Percentiles rank a stretch among this genome's conserved stretches.
phyloP scores from a whole-genome alignment of 2,113 vertebrate species.

The Myotis brandtii region DNA sequence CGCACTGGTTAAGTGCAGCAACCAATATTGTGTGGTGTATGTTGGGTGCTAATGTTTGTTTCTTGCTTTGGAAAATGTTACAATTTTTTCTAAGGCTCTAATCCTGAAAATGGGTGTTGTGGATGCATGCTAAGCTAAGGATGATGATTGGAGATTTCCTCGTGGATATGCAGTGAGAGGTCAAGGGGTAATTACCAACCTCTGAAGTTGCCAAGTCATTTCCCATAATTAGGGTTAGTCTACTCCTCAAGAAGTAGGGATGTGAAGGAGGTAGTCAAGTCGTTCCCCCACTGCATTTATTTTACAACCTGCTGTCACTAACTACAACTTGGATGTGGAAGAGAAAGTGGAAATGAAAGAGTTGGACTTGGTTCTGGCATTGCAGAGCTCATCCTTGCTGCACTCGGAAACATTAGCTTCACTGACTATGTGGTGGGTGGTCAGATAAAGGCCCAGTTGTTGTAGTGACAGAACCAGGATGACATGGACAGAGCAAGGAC shows the following conservation, averaged over 20 bases:
- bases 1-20: neutral
- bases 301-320: conserved; percentile 60
- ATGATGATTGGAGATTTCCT: conserved; percentile 7
- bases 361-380: conserved; percentile 14
- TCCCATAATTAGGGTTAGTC: neutral
- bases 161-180: neutral
- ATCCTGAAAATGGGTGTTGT: neutral
- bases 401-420: neutral
- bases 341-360: neutral
- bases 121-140: neutral
- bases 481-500: neutral
- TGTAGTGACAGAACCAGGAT: neutral
- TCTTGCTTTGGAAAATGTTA: neutral
- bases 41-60: neutral
- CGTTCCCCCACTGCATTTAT: conserved; percentile 46
- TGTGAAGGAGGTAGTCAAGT: neutral
- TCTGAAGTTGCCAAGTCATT: conserved; percentile 21
- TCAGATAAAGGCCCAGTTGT: neutral
- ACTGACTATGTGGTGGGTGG: neutral
- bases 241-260: neutral
- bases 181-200: conserved; percentile 1
- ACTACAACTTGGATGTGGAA: conserved; percentile 16
- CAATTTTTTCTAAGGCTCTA: neutral
- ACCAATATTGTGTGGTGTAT: neutral
- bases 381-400: neutral